Conservation (phyloP, 1,140 invertebrate species). For the Neodiprion lecontei region DNA sequence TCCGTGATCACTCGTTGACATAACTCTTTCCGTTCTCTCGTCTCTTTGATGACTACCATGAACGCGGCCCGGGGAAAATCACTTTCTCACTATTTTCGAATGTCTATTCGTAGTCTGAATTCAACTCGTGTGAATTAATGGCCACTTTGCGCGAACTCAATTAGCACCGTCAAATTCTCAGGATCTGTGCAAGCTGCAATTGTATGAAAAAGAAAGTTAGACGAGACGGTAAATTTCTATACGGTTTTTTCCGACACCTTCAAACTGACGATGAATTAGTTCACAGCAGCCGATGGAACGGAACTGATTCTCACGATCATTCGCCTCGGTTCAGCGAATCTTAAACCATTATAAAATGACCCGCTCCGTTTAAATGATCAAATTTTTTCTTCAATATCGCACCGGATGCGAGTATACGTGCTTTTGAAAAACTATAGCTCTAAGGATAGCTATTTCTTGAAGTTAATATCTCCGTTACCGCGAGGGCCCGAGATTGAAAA, state of each 20-base stretch:
- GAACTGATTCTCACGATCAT: neutral
- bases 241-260: neutral
- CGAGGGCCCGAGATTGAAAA: too few species aligned
- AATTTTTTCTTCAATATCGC: too few species aligned
- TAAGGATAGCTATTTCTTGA: too few species aligned
- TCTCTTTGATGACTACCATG: neutral
- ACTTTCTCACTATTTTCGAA: neutral
- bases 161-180: conserved; percentile 15
- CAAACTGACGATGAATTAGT: neutral
- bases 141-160: neutral
- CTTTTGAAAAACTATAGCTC: too few species aligned
- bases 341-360: neutral
- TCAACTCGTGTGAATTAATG: neutral
- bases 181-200: conserved; percentile 21
- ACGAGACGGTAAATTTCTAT: neutral
- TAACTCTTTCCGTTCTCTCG: conserved; percentile 11
- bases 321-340: neutral
- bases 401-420: too few species aligned
- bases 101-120: too few species aligned
- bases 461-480: too few species aligned
- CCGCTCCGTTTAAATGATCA: neutral
- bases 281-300: neutral
- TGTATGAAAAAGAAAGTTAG: conserved; percentile 23
- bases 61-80: neutral
- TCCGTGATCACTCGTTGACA: conserved; percentile 1